Percentiles rank a stretch among this genome's conserved stretches.
phyloP scores from a whole-genome alignment of 2,113 vertebrate genomes.

The Eulemur rufifrons region DNA sequence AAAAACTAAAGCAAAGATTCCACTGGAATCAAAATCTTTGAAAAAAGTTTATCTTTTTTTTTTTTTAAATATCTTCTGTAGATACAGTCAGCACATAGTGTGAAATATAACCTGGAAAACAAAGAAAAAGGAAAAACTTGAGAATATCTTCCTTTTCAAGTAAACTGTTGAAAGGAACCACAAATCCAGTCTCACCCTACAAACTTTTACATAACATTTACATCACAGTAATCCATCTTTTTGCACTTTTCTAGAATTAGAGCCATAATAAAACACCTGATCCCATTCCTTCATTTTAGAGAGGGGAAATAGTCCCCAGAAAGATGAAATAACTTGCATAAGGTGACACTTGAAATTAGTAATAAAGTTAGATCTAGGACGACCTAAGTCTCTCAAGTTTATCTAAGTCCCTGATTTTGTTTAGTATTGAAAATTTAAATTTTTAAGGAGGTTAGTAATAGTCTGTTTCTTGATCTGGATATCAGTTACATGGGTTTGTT shows the following conservation, averaged over 20 bases:
- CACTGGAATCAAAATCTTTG: slow-evolving; percentile 98
- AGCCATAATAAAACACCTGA: not conserved
- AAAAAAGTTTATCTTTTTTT: slow-evolving; percentile 84
- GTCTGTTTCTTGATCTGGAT: not conserved
- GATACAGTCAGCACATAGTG: slow-evolving; percentile 97
- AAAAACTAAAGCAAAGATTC: slow-evolving; percentile 95
- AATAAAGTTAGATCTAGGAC: slow-evolving; percentile 22
- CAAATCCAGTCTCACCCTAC: not conserved
- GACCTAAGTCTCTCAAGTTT: not conserved
- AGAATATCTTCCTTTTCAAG: not conserved
- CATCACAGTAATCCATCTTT: not conserved
- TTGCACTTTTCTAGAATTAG: slow-evolving; percentile 16
- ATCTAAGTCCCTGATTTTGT: not conserved
- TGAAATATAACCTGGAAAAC: slow-evolving; percentile 94
- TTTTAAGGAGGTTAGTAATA: not conserved
- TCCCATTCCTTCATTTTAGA: slow-evolving; percentile 35
- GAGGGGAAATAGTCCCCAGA: not conserved
- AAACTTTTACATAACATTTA: not conserved
- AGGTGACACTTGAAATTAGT: not conserved
- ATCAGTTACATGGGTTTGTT: not conserved
- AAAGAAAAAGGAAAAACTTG: slow-evolving; percentile 61
- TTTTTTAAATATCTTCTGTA: slow-evolving; percentile 95
- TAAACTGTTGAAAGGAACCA: not conserved
- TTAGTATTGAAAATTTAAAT: not conserved
- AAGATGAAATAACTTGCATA: not conserved